These are phyloP conservation scores for Heliconius charithonia DNA, from an alignment of 2,888 invertebrate genomes.

Conservation along the genomic window DNA sequence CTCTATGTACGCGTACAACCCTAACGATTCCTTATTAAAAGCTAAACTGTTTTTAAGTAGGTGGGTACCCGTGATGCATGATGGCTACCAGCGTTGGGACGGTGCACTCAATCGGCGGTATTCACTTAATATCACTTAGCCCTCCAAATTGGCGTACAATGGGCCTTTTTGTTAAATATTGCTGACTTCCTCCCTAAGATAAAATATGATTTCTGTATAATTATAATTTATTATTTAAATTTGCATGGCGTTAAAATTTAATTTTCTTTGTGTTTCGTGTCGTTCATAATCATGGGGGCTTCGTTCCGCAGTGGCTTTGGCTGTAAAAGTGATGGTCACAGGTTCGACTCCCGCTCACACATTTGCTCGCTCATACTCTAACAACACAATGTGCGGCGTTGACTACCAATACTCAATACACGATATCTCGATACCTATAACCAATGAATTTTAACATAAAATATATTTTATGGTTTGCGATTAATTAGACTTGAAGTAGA, in stretches of 20 bases:
- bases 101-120: constrained; percentile 65
- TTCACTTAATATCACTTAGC: constrained; percentile 69
- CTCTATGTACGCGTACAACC: constrained; percentile 62
- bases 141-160: constrained; percentile 62
- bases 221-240: not conserved
- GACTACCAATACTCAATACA: not conserved
- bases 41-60: constrained; percentile 62
- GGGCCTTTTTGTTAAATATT: constrained; percentile 33
- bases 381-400: too few species aligned
- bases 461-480: not conserved
- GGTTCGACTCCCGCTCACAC: not conserved
- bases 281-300: too few species aligned
- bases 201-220: not conserved
- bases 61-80: constrained; percentile 73
- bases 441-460: not conserved
- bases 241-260: not conserved
- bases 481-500: not conserved
- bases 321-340: not conserved
- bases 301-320: not conserved
- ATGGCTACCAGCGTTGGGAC: constrained; percentile 77
- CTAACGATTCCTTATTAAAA: constrained; percentile 76
- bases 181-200: constrained; percentile 24
- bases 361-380: too few species aligned
- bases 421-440: not conserved
- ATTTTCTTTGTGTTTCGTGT: not conserved